phyloP scores from a whole-genome alignment of 2,113 vertebrate genomes.

The Engraulis encrasicolus region DNA sequence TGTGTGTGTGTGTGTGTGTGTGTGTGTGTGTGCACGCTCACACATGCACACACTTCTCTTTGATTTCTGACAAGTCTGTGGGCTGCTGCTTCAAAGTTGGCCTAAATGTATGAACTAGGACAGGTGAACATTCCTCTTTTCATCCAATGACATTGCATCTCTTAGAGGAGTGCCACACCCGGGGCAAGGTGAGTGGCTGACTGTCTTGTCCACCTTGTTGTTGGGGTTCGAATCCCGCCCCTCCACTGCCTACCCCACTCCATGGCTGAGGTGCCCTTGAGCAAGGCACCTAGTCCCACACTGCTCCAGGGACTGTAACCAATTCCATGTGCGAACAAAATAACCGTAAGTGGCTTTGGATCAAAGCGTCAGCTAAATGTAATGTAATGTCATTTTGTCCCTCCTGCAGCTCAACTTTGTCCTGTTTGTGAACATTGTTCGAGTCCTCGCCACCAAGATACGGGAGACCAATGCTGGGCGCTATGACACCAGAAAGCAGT shows the following conservation, averaged over 20 bases:
- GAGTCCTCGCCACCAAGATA: conserved; percentile 88
- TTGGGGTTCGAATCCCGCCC: too few species aligned
- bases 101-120: background rate
- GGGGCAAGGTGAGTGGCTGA: background rate
- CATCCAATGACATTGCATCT: background rate
- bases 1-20: background rate
- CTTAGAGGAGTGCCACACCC: background rate
- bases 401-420: conserved; percentile 87
- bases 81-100: background rate
- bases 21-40: background rate
- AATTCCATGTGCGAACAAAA: too few species aligned
- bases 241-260: too few species aligned
- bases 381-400: too few species aligned
- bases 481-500: conserved; percentile 86
- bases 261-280: too few species aligned
- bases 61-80: background rate
- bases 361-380: too few species aligned
- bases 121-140: background rate
- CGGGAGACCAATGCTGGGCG: conserved; percentile 87
- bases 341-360: too few species aligned
- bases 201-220: too few species aligned
- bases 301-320: too few species aligned
- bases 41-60: too few species aligned
- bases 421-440: conserved; percentile 88
- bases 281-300: too few species aligned